These are phyloP conservation scores for Odontothrips loti DNA, from an alignment of 2,888 invertebrate species.

Conservation along the genomic window DNA sequence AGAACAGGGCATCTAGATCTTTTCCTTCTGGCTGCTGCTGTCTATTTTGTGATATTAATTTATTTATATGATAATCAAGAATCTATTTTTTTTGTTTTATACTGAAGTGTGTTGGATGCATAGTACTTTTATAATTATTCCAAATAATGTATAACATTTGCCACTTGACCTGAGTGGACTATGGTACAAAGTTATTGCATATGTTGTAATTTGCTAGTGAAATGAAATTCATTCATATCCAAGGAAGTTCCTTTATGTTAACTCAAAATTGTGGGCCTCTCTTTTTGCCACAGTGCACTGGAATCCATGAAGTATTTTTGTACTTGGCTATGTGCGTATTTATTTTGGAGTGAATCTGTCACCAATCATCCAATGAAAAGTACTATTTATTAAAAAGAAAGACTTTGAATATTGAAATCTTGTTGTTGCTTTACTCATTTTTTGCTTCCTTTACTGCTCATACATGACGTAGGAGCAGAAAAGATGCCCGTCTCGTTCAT, in stretches of 20 bases:
- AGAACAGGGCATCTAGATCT: neutral
- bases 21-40: neutral
- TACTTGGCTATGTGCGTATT: neutral
- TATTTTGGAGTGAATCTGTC: neutral
- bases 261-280: constrained; percentile 4
- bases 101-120: constrained; percentile 1
- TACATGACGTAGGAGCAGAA: too few species aligned
- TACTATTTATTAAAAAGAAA: constrained; percentile 13
- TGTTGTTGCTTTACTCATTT: neutral
- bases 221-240: neutral
- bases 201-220: neutral
- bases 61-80: constrained; percentile 14
- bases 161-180: neutral
- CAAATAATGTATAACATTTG: neutral
- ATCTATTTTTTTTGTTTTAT: constrained; percentile 13
- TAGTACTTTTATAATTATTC: neutral
- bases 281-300: neutral
- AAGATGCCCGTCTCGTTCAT: too few species aligned
- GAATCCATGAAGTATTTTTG: constrained; percentile 15
- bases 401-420: neutral
- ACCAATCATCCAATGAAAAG: neutral
- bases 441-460: neutral
- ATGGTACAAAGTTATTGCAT: neutral
- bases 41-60: constrained; percentile 18
- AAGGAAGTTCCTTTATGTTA: constrained; percentile 12